Base-by-base conservation (phyloP, 2,888 invertebrate species). In the Odontocerum albicorne region DNA sequence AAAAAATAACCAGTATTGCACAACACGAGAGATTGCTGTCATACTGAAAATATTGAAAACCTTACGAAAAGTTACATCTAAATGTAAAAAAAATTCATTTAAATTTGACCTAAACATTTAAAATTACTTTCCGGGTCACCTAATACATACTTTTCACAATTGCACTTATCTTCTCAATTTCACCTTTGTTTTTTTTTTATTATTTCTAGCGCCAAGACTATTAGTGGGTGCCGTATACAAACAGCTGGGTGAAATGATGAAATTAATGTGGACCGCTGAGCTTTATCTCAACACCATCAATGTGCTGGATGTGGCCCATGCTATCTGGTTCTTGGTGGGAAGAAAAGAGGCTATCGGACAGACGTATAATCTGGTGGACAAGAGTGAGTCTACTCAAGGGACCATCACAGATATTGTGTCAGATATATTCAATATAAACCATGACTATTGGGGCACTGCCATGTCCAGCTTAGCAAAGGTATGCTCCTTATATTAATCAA, bases 191-290 rank as follows among this genome's bases (percentile, higher is more conserved):
- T 22, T 22, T 12, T 12, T 33, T 32, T 22, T 15, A 52, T 44
- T 20, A 13, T 19, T 68, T 71, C 10, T 72, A 92, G 92, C 89
- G 59, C 92, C 93, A 0, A 83, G 94, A 38, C 80, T 95, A 49
- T 83, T 95, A 27, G 87, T 92, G 65, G 94, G 92, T 54, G 90
- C 89, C 32, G 86, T 95, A 61, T 96, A 96, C 73, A 92, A 90
- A 68, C 86, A 92, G 67, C 77, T 94, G 21, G 85, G 86, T 31
- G 92, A 95, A 72, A 90, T 90, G 61, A 93, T 96, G 93, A 92
- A 93, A 72, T 78, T 96, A 27, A 76, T 95, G 16, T 96, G 95
- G 94, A 90, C 88, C 33, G 85, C 87, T 8, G 85, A 90, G 57
- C 79, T 95, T 62, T 86, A 85, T 67, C 82, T 92, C 75, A 92